phyloP scores from a whole-genome alignment of 53 echinoderm and acorn worm genomes.

The Astropecten irregularis region DNA sequence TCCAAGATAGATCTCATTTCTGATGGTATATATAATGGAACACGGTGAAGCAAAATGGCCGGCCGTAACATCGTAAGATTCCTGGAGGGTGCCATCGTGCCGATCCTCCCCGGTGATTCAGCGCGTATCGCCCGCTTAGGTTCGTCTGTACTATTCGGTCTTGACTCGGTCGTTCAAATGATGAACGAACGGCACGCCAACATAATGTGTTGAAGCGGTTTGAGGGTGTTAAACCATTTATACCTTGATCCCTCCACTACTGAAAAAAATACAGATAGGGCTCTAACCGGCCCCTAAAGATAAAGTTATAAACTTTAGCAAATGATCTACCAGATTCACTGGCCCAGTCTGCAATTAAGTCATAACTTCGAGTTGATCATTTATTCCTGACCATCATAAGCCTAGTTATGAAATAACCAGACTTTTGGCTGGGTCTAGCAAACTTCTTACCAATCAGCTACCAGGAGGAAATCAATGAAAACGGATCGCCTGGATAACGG shows the following conservation, averaged over 20 bases:
- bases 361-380: constrained; percentile 81
- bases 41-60: constrained; percentile 39
- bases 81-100: too few species aligned
- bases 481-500: background rate
- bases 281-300: constrained; percentile 56
- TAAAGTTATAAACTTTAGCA: constrained; percentile 87
- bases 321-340: constrained; percentile 70
- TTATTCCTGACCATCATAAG: constrained; percentile 75
- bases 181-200: constrained; percentile 3
- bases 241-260: constrained; percentile 42
- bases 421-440: constrained; percentile 52
- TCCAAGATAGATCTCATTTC: constrained; percentile 48
- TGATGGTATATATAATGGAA: background rate
- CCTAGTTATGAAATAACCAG: constrained; percentile 87
- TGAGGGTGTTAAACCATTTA: constrained; percentile 27
- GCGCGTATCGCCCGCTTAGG: background rate
- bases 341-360: constrained; percentile 74
- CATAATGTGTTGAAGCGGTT: background rate
- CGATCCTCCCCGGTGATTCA: too few species aligned
- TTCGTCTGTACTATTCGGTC: constrained; percentile 32
- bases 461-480: constrained; percentile 13
- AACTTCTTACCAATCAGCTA: constrained; percentile 78
- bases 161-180: background rate
- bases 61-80: too few species aligned
- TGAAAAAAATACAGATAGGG: constrained; percentile 28